Conservation (phyloP, 1,140 invertebrate species). For the Drosophila melanica region DNA sequence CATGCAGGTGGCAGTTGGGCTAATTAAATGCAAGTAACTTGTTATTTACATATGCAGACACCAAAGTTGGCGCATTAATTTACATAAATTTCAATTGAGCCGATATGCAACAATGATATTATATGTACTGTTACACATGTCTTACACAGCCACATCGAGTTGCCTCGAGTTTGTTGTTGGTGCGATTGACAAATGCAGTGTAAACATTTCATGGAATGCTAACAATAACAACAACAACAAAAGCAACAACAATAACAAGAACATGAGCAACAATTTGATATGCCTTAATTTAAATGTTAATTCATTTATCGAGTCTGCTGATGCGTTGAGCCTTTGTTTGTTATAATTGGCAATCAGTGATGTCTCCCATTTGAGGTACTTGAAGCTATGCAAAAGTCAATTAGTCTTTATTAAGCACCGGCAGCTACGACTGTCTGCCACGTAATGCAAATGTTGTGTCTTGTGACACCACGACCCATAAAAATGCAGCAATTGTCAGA, state of each 20-base stretch:
- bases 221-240: constrained; percentile 4
- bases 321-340: constrained; percentile 49
- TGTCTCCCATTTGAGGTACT: constrained; percentile 16
- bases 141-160: constrained; percentile 15
- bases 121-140: constrained; percentile 17
- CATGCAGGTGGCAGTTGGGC: constrained; percentile 34
- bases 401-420: constrained; percentile 79
- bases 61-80: constrained; percentile 51
- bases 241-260: constrained; percentile 21
- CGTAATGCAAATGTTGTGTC: constrained; percentile 80
- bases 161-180: constrained; percentile 18
- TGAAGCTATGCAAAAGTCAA: constrained; percentile 63
- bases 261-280: constrained; percentile 48
- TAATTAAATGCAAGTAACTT: constrained; percentile 64
- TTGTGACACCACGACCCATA: constrained; percentile 56
- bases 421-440: constrained; percentile 27
- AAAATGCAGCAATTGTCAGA: constrained; percentile 61
- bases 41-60: constrained; percentile 51
- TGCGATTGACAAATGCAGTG: constrained; percentile 52
- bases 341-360: constrained; percentile 71
- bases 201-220: constrained; percentile 35
- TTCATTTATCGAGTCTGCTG: constrained; percentile 70
- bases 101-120: constrained; percentile 8
- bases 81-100: constrained; percentile 65
- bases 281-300: constrained; percentile 80